A percentile compares a stretch with the other conserved stretches of the same genome.
Conservation (phyloP, 2,113 vertebrate species). For the Corynorhinus townsendii region DNA sequence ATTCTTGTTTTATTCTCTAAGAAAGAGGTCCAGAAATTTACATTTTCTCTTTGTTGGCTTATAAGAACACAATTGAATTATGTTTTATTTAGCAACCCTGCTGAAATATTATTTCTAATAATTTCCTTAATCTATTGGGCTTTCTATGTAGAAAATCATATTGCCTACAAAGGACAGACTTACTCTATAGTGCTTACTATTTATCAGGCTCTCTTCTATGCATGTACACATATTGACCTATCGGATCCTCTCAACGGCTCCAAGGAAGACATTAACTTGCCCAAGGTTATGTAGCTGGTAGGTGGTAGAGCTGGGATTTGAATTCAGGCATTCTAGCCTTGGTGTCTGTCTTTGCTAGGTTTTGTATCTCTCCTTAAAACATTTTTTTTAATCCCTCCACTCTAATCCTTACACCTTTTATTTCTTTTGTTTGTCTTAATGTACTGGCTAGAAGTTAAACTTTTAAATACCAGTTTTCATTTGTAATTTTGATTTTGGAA, state of each 20-base stretch:
- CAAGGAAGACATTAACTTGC: neutral
- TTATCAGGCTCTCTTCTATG: slow-evolving; percentile 18
- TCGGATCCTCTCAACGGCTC: neutral
- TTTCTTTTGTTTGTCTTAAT: slow-evolving; percentile 27
- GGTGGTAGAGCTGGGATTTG: neutral
- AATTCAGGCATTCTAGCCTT: neutral
- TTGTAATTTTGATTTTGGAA: slow-evolving; percentile 53
- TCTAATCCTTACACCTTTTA: neutral
- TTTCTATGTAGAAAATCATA: neutral
- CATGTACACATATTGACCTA: neutral
- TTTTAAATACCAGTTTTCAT: slow-evolving; percentile 37
- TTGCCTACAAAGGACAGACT: slow-evolving; percentile 1
- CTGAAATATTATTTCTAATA: slow-evolving; percentile 33
- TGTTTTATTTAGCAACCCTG: neutral
- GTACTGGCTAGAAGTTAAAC: slow-evolving; percentile 15
- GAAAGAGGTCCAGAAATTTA: neutral
- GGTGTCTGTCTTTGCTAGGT: neutral
- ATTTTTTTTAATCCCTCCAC: neutral
- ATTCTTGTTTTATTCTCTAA: slow-evolving; percentile 13
- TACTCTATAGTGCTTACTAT: slow-evolving; percentile 4
- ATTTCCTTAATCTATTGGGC: neutral
- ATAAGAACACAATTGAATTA: neutral
- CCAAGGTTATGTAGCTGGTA: neutral
- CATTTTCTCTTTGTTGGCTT: neutral
- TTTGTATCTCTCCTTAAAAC: neutral